Conservation (phyloP, 2,113 vertebrate genomes). For the Diphyllodes magnificus region DNA sequence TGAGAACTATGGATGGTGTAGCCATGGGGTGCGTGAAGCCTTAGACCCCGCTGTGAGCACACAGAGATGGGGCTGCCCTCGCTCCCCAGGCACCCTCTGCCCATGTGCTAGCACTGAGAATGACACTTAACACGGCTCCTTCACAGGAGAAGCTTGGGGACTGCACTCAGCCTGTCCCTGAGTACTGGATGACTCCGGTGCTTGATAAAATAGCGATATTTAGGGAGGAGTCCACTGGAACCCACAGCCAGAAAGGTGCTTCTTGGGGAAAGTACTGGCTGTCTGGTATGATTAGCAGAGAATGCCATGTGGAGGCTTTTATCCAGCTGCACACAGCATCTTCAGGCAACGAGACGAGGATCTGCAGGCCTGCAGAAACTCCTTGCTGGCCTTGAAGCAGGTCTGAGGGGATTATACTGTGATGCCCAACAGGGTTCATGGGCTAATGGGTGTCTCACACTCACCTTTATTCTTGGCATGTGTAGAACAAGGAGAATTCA, state of each 20-base stretch:
- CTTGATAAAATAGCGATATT: neutral
- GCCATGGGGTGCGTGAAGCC: neutral
- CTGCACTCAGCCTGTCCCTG: neutral
- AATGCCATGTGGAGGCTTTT: neutral
- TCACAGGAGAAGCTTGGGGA: neutral
- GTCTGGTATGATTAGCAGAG: neutral
- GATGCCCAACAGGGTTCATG: neutral
- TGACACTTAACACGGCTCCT: accelerated
- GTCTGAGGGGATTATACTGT: neutral
- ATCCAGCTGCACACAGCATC: neutral
- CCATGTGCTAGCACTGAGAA: neutral
- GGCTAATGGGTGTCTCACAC: neutral
- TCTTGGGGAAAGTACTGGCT: neutral
- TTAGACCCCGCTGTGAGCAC: neutral
- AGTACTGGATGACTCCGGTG: neutral
- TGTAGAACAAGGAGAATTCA: neutral
- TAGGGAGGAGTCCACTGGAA: neutral
- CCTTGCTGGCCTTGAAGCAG: neutral
- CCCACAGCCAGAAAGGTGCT: neutral
- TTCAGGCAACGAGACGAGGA: neutral
- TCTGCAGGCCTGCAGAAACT: neutral
- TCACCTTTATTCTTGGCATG: neutral
- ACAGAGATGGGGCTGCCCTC: neutral
- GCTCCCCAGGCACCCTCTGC: neutral
- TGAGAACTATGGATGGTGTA: neutral